phyloP scores from a whole-genome alignment of 2,888 invertebrate species.

The Parasteatoda lunata region DNA sequence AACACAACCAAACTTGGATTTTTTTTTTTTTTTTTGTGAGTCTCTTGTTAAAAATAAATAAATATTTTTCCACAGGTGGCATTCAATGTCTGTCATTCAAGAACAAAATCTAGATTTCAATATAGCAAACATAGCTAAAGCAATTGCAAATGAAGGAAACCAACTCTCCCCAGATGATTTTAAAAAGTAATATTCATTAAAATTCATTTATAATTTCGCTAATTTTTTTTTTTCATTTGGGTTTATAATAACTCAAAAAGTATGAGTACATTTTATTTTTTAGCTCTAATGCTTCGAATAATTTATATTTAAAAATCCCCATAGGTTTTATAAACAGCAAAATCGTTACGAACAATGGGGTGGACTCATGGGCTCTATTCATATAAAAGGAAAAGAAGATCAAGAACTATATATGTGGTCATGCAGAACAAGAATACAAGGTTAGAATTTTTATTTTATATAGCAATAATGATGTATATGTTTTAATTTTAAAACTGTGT shows the following conservation, averaged over 20 bases:
- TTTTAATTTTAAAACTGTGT: too few relatives aligned
- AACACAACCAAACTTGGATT: too few relatives aligned
- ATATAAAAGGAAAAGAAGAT: slow-evolving; percentile 26
- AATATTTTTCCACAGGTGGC: slow-evolving; percentile 26
- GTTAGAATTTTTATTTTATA: neutral
- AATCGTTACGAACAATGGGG: slow-evolving; percentile 63
- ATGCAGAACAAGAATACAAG: slow-evolving; percentile 28
- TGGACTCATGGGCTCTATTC: slow-evolving; percentile 48
- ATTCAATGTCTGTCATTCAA: slow-evolving; percentile 29
- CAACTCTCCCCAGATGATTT: slow-evolving; percentile 8
- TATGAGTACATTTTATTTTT: neutral
- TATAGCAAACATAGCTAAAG: slow-evolving; percentile 7
- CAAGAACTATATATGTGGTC: slow-evolving; percentile 50
- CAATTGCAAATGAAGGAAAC: slow-evolving; percentile 16
- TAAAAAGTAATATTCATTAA: slow-evolving; percentile 14
- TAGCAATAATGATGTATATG: too few relatives aligned
- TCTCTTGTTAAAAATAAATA: too few relatives aligned
- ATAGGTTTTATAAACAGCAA: slow-evolving; percentile 31
- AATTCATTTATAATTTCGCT: neutral
- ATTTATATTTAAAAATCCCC: neutral
- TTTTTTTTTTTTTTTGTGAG: too few relatives aligned
- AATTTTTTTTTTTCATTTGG: neutral
- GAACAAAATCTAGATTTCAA: slow-evolving; percentile 29
- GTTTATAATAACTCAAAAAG: neutral
- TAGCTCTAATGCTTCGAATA: neutral